Evolutionary conservation across 2,888 invertebrate species (phyloP).

Genomic region (Calliscelio sp.): DNA sequence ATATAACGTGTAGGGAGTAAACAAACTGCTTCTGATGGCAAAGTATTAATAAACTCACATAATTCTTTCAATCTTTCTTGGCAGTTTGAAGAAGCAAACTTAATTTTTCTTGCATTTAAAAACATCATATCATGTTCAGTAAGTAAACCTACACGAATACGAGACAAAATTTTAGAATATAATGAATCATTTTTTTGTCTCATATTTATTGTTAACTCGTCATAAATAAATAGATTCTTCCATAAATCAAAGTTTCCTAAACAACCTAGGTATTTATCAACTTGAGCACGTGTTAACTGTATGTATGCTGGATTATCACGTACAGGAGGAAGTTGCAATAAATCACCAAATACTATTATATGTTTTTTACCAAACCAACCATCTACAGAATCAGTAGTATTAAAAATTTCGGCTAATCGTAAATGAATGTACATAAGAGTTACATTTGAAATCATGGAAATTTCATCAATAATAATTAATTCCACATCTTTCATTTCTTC

Average conservation of each 20-base stretch:
- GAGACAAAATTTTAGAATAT: slow-evolving; percentile 64
- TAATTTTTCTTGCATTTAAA: slow-evolving; percentile 41
- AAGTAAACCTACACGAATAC: slow-evolving; percentile 49
- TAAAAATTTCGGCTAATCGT: slow-evolving; percentile 70
- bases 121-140: slow-evolving; percentile 11
- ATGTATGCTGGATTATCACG: slow-evolving; percentile 76
- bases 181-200: slow-evolving; percentile 32
- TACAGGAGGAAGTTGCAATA: slow-evolving; percentile 78
- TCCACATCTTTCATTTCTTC: slow-evolving; percentile 60
- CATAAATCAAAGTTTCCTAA: slow-evolving; percentile 52
- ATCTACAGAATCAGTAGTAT: slow-evolving; percentile 73
- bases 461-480: slow-evolving; percentile 45
- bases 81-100: slow-evolving; percentile 14
- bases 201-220: no score
- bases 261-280: slow-evolving; percentile 73
- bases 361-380: no score
- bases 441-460: no score
- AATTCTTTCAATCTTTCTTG: slow-evolving; percentile 61
- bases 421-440: slow-evolving; percentile 76
- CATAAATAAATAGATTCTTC: no score
- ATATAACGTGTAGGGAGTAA: slow-evolving; percentile 78
- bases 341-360: no score
- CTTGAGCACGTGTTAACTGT: slow-evolving; percentile 71
- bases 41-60: slow-evolving; percentile 31
- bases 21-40: slow-evolving; percentile 68